Percentiles rank a stretch among this genome's conserved stretches.
phyloP scores from a whole-genome alignment of 2,888 invertebrate species.

The Linnaemya tessellans region DNA sequence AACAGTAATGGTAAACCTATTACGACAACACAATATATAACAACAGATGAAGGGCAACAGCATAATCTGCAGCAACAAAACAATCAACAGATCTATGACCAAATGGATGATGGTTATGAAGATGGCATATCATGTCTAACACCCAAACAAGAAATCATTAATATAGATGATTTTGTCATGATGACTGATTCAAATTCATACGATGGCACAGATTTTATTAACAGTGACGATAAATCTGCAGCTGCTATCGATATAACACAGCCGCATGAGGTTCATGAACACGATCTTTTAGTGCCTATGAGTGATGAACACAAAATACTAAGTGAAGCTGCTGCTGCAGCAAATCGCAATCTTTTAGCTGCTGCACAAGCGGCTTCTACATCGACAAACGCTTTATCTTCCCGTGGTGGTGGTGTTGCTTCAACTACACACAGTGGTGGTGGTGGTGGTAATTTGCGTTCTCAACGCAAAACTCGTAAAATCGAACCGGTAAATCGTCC shows the following conservation, averaged over 20 bases:
- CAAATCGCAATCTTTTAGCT: slow-evolving; percentile 68
- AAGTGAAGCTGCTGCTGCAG: slow-evolving; percentile 69
- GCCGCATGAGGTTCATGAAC: slow-evolving; percentile 73
- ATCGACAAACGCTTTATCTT: slow-evolving; percentile 67
- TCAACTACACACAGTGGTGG: slow-evolving; percentile 63
- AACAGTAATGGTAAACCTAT: slow-evolving; percentile 68
- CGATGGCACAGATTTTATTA: slow-evolving; percentile 81
- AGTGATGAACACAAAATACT: slow-evolving; percentile 78
- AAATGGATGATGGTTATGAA: slow-evolving; percentile 77
- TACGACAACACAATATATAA: slow-evolving; percentile 63
- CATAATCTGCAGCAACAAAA: slow-evolving; percentile 68
- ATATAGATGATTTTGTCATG: slow-evolving; percentile 83
- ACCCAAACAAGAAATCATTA: slow-evolving; percentile 82
- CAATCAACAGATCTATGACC: slow-evolving; percentile 78
- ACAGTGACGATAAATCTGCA: slow-evolving; percentile 73
- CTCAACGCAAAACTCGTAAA: slow-evolving; percentile 84
- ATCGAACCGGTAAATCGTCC: slow-evolving; percentile 90
- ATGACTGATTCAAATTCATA: slow-evolving; percentile 83
- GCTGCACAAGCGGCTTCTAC: slow-evolving; percentile 63
- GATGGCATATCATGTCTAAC: slow-evolving; percentile 77
- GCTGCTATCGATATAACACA: slow-evolving; percentile 71
- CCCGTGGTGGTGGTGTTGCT: slow-evolving; percentile 70
- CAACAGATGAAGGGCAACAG: slow-evolving; percentile 73
- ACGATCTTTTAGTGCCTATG: slow-evolving; percentile 78
- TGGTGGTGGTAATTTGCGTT: slow-evolving; percentile 74